Conservation (phyloP, 1,140 invertebrate species). For the Scylla paramamosain region DNA sequence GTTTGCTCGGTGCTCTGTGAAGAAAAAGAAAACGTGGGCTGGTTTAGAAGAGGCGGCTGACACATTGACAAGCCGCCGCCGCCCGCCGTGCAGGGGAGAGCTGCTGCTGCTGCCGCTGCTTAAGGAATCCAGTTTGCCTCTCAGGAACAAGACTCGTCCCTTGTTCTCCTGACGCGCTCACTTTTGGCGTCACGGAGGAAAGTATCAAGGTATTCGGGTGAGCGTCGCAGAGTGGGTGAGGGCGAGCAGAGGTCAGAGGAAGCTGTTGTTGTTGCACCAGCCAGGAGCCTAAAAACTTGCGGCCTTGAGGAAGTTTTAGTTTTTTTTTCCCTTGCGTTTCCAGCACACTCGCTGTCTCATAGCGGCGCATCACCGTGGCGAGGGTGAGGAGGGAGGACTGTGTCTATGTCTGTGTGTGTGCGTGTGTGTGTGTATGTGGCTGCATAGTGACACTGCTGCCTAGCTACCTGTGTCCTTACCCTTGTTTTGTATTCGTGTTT, state of each 20-base stretch:
- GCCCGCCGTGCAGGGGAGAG: not conserved
- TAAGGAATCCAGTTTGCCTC: not conserved
- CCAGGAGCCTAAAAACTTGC: not conserved
- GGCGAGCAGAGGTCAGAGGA: not conserved
- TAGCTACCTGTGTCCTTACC: not conserved
- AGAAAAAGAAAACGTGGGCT: too few species aligned
- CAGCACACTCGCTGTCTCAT: not conserved
- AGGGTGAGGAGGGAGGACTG: not conserved
- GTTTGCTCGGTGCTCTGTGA: too few species aligned
- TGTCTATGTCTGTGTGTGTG: too few species aligned
- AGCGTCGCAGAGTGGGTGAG: not conserved
- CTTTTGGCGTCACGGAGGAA: not conserved
- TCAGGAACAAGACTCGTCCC: not conserved
- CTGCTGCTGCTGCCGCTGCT: too few species aligned
- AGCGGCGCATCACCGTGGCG: not conserved
- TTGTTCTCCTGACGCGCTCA: not conserved
- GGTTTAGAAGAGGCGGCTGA: not conserved
- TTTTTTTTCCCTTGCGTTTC: not conserved
- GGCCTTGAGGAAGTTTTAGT: not conserved
- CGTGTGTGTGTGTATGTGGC: too few species aligned
- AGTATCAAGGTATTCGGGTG: not conserved
- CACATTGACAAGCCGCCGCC: not conserved
- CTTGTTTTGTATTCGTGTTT: not conserved
- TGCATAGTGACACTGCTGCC: not conserved
- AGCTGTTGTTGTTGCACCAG: not conserved